A percentile compares a stretch with the other conserved stretches of the same genome.
Conservation (phyloP, 2,797 vertebrate genomes). For the Neosilurus mollespiculum region DNA sequence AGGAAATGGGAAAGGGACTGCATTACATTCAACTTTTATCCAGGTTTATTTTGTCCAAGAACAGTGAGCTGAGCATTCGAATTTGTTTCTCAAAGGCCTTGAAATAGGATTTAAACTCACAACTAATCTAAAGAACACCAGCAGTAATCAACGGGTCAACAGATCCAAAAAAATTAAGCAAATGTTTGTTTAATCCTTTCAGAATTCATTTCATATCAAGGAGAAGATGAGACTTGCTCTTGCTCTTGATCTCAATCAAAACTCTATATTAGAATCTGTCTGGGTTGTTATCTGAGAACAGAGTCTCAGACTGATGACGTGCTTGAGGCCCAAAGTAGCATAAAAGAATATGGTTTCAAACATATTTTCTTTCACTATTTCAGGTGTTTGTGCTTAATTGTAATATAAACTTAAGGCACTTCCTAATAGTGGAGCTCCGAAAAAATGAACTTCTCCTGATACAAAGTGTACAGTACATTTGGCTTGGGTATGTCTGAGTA, state of each 20-base stretch:
- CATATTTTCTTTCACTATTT: too few species aligned
- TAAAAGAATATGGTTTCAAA: too few species aligned
- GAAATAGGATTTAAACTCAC: neutral
- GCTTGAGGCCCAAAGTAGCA: too few species aligned
- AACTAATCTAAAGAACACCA: neutral
- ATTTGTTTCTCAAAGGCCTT: neutral
- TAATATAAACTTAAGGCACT: too few species aligned
- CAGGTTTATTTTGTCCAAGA: neutral
- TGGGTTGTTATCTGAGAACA: too few species aligned
- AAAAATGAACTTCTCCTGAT: too few species aligned
- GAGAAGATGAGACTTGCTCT: neutral
- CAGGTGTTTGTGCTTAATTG: too few species aligned
- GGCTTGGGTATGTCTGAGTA: neutral
- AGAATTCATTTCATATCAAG: neutral
- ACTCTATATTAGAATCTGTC: too few species aligned
- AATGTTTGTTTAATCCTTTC: neutral
- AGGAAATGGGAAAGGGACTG: neutral
- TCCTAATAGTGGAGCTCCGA: too few species aligned
- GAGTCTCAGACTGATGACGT: neutral
- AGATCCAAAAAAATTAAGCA: neutral
- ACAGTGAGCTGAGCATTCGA: neutral
- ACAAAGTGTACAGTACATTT: neutral
- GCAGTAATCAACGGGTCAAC: neutral
- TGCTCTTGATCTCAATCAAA: too few species aligned
- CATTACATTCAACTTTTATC: constrained; percentile 14